These are phyloP conservation scores for Drosophila sp. DNA, from an alignment of 1,140 invertebrate genomes.

Conservation along the genomic window DNA sequence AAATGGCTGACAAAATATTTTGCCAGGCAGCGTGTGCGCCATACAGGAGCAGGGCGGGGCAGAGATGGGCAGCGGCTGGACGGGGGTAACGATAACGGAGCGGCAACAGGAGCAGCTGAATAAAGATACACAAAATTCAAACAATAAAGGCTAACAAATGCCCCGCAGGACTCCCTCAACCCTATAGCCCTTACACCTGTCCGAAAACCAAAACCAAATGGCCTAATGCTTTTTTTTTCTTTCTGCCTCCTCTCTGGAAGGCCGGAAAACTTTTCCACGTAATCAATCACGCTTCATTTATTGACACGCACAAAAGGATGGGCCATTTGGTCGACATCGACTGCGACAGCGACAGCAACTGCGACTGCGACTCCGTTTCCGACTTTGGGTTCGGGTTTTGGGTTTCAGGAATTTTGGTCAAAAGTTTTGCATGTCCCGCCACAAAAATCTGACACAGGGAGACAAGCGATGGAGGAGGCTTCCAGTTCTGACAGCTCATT, in stretches of 20 bases:
- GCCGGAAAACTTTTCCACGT: conserved; percentile 69
- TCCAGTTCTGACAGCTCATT: conserved; percentile 60
- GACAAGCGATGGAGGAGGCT: conserved; percentile 21
- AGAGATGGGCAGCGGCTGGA: background rate
- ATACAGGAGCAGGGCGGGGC: background rate
- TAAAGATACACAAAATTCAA: conserved; percentile 71
- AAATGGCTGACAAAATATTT: conserved; percentile 81
- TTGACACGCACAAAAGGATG: conserved; percentile 72
- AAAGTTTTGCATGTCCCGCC: conserved; percentile 57
- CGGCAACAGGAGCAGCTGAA: conserved; percentile 31
- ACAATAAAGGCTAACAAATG: conserved; percentile 66
- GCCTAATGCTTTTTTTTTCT: conserved; percentile 6
- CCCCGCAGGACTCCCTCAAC: conserved; percentile 8
- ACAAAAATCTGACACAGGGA: conserved; percentile 43
- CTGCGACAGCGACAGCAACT: conserved; percentile 4
- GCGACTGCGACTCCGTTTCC: background rate
- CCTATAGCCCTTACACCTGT: conserved; percentile 44
- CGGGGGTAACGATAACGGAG: background rate
- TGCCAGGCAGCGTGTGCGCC: conserved; percentile 46
- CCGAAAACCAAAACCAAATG: conserved; percentile 13
- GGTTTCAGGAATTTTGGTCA: conserved; percentile 22
- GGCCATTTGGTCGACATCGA: conserved; percentile 32
- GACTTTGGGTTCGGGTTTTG: conserved; percentile 14
- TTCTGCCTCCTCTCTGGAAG: conserved; percentile 44
- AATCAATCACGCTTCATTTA: conserved; percentile 81